These are phyloP conservation scores for Rhineura floridana DNA, from an alignment of 2,113 vertebrate genomes.

Conservation along the genomic window DNA sequence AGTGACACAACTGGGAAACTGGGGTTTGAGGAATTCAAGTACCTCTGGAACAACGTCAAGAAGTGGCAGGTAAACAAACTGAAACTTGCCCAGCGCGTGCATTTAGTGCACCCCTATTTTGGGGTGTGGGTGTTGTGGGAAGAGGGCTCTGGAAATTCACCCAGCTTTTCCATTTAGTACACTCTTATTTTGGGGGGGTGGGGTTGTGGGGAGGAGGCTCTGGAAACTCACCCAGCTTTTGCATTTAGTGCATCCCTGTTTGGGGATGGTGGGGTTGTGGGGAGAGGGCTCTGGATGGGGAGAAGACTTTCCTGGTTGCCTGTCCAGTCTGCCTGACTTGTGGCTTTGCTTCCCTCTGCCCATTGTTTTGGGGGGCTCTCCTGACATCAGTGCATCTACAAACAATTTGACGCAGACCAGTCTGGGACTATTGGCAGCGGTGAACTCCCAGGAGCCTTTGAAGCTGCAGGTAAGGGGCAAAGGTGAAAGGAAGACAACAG, in stretches of 20 bases:
- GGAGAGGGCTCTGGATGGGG: too few relatives aligned
- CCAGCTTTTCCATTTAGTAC: neutral
- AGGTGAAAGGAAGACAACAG: too few relatives aligned
- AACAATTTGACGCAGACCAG: conserved; percentile 76
- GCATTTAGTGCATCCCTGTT: rapidly evolving
- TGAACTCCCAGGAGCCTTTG: conserved; percentile 84
- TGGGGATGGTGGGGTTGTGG: neutral
- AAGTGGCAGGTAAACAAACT: conserved; percentile 84
- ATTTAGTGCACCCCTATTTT: rapidly evolving
- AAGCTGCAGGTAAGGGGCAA: conserved; percentile 80
- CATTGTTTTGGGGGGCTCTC: neutral
- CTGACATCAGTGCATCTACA: conserved; percentile 80
- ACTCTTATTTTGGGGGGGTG: rapidly evolving
- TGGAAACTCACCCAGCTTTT: neutral
- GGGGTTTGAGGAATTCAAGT: conserved; percentile 92
- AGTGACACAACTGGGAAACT: conserved; percentile 90
- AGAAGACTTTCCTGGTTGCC: neutral
- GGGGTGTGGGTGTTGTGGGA: neutral
- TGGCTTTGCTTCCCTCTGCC: neutral
- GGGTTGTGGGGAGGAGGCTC: too few relatives aligned
- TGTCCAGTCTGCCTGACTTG: too few relatives aligned
- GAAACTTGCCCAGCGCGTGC: neutral
- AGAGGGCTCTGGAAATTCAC: too few relatives aligned
- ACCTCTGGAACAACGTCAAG: conserved; percentile 90
- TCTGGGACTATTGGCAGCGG: conserved; percentile 81